A percentile compares a stretch with the other conserved stretches of the same genome.
These are phyloP conservation scores for Diadegma fenestrale DNA, from an alignment of 2,888 invertebrate species.

Conservation along the genomic window DNA sequence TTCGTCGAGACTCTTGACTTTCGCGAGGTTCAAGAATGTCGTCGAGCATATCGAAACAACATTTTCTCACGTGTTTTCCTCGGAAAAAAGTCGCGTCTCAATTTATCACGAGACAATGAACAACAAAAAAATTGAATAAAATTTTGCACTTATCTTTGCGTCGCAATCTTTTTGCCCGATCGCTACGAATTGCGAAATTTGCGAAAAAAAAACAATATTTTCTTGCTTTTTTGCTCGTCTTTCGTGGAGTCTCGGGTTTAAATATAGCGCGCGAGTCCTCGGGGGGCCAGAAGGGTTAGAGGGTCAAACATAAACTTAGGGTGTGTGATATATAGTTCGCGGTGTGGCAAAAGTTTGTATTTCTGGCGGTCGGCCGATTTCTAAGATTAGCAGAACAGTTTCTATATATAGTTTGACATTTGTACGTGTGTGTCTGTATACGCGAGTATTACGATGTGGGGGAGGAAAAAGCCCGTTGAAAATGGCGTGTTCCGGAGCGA, in stretches of 20 bases:
- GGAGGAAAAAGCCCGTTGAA: conserved; percentile 3
- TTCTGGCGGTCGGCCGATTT: conserved; percentile 80
- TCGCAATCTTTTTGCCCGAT: too few relatives aligned
- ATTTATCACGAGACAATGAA: not conserved
- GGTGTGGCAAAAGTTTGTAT: conserved; percentile 70
- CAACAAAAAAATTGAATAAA: not conserved
- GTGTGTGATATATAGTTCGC: conserved; percentile 46
- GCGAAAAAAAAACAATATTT: not conserved
- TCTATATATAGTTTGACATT: conserved; percentile 82
- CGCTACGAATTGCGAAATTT: not conserved
- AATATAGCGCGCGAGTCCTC: conserved; percentile 25
- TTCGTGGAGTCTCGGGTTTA: conserved; percentile 21
- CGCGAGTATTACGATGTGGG: conserved; percentile 67
- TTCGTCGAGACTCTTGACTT: not conserved
- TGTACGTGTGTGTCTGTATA: conserved; percentile 59
- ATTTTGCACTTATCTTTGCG: too few relatives aligned
- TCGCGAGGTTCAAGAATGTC: not conserved
- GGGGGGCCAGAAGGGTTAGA: conserved; percentile 59
- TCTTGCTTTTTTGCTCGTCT: not conserved
- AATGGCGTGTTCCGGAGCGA: not conserved
- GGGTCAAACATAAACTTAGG: conserved; percentile 65
- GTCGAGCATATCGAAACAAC: not conserved
- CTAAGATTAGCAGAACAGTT: conserved; percentile 79
- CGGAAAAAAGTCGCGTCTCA: not conserved
- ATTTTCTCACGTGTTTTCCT: conserved; percentile 29